These are phyloP conservation scores for Dicyrtomina minuta DNA, from an alignment of 2,888 invertebrate genomes.

Conservation along the genomic window DNA sequence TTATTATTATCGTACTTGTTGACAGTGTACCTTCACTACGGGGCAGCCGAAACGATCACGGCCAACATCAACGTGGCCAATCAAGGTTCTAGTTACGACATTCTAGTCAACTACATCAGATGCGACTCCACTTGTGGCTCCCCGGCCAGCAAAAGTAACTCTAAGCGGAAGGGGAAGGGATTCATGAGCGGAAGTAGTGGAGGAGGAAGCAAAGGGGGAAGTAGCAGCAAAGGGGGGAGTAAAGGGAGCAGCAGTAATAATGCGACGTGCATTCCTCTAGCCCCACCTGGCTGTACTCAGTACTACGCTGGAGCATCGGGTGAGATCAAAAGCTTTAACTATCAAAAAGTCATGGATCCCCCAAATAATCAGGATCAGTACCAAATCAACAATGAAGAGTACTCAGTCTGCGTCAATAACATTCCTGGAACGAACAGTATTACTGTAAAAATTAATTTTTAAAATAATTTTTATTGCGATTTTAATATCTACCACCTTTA, in stretches of 20 bases:
- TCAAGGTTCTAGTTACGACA: conserved; percentile 37
- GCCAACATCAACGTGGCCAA: conserved; percentile 17
- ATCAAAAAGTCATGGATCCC: not conserved
- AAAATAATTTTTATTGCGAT: not conserved
- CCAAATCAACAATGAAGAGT: conserved; percentile 47
- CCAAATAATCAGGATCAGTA: not conserved
- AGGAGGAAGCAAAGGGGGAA: not conserved
- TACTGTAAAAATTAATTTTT: conserved; percentile 36
- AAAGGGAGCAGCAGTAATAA: not conserved
- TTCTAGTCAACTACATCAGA: conserved; percentile 42
- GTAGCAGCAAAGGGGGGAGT: not conserved
- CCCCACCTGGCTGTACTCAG: conserved; percentile 48
- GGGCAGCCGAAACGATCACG: conserved; percentile 13
- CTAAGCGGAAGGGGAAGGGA: not conserved
- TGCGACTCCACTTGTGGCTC: not conserved
- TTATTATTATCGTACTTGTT: not conserved
- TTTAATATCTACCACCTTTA: not conserved
- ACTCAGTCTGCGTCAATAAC: conserved; percentile 43
- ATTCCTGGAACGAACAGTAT: conserved; percentile 43
- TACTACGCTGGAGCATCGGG: conserved; percentile 42
- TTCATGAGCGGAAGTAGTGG: not conserved
- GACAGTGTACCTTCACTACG: conserved; percentile 48
- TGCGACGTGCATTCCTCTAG: conserved; percentile 11
- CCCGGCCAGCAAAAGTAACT: not conserved
- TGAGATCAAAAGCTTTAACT: conserved; percentile 46